phyloP scores from a whole-genome alignment of 2,888 invertebrate genomes.

The Teinopalpus imperialis region DNA sequence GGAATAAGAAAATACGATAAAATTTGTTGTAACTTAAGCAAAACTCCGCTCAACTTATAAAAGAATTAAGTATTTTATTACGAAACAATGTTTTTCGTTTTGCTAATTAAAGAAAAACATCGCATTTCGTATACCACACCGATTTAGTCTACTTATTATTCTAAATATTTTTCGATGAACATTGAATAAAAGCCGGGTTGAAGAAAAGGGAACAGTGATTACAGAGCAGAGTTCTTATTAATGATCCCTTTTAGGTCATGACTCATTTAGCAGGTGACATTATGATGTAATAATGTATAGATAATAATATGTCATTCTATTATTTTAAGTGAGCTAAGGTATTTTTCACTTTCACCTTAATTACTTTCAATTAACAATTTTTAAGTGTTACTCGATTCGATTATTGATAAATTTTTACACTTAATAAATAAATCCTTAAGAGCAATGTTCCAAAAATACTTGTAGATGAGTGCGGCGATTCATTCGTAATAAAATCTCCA shows the following conservation, averaged over 20 bases:
- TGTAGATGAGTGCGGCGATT: no score
- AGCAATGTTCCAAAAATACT: no score
- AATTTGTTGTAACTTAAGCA: slow-evolving; percentile 22
- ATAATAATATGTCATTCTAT: slow-evolving; percentile 51
- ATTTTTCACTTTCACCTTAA: slow-evolving; percentile 8
- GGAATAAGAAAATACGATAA: slow-evolving; percentile 16
- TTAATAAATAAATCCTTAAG: no score
- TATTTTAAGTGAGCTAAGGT: slow-evolving; percentile 34
- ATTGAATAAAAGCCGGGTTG: slow-evolving; percentile 30
- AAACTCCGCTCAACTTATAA: slow-evolving; percentile 13
- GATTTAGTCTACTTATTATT: slow-evolving; percentile 23
- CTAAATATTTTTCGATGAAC: slow-evolving; percentile 29
- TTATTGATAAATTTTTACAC: no score
- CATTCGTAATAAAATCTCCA: no score
- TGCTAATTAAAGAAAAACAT: slow-evolving; percentile 20
- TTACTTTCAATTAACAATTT: background rate
- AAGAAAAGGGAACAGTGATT: slow-evolving; percentile 40
- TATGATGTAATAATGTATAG: no score
- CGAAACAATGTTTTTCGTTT: slow-evolving; percentile 17
- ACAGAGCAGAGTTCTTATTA: slow-evolving; percentile 40
- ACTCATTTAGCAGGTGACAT: slow-evolving; percentile 46
- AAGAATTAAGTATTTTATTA: slow-evolving; percentile 17
- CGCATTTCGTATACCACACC: slow-evolving; percentile 17
- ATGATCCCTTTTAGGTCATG: slow-evolving; percentile 39
- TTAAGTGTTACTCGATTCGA: no score